Base-by-base conservation (phyloP, 2,113 vertebrate genomes). In the Ranitomeya variabilis region DNA sequence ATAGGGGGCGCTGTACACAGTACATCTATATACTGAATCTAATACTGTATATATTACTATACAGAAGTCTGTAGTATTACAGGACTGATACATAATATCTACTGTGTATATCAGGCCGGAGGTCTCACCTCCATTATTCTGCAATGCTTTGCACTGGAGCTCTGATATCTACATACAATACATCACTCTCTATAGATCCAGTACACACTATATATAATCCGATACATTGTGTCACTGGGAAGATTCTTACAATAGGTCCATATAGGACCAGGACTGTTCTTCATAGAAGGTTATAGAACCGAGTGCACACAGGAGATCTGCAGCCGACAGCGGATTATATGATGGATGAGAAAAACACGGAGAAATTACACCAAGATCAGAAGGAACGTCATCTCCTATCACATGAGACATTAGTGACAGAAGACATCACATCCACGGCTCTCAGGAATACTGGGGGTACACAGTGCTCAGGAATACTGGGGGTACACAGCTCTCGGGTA, bases 201-300 rank as follows among this genome's bases (percentile, higher is more conserved):
- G 80, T 19, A 83, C 31, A 83, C 45, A 51, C 19, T 52, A 52
- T 21, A 83, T 45, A 45, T 79, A 54, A 52, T 51, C 16, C 19
- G 77, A 79, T 79, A 55, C 77, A 79, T 79, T 55, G 77, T 79
- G 57, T 79, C 77, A 78, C 77, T 55, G 77, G 52, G 37, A n/a
- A n/a, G 13, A 55, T 79, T 13, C 77, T 13, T 79, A 79, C 10
- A 79, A 78, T 54, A 51, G n/a, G 77, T 57, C 77, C 51, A 55
- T 55, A 79, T 54, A 79, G 77, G 52, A 79, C 52, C 19, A 76
- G 15, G 6, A 76, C 73, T 3, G 19, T 5, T 78, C 76, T 78
- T n/a, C 76, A 79, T 79, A 79, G 77, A 57, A 79, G 77, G 57
- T n/a, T 51, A 82, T 66, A 82, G 18, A 51, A 37, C 15, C 26